Base-by-base conservation (phyloP, 2,888 invertebrate species). In the Mimachlamys varia region DNA sequence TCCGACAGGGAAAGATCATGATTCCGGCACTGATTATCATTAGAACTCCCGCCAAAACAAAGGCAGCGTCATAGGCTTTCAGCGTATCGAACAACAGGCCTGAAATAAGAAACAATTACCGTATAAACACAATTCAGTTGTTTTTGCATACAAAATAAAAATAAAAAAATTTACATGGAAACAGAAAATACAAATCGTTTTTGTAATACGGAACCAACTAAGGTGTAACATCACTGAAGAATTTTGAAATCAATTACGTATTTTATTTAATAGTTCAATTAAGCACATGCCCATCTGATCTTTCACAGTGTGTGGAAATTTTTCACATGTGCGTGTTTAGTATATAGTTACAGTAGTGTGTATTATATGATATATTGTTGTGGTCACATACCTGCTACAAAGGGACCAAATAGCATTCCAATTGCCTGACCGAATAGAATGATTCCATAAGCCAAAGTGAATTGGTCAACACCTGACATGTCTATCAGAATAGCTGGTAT, bases 401-500 rank as follows among this genome's bases (percentile, higher is more conserved):
- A 89, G 27, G 90, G 90, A 22, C 92, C 92, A 0, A 88, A 38
- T 22, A 90, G n/a, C 27, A 89, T 89, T 10, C 92, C 92, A 37
- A 89, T 7, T 17, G 92, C 44, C 22, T 89, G 38, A 13, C 53
- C 87, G 19, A 88, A 62, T 33, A 92, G 88, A 13, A 90, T 62
- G 50, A 92, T 87, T 22, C 90, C 90, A 62, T 92, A 92, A 0
- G 90, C 87, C 27, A 92, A 44, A 13, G 89, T 87, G 53, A 92
- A 89, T 44, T 89, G 44, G 55, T 90, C 89, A 38, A 90, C 55
- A 0, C 92, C 92, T 27, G 89, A 58, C 55, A 92, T 62, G 5
- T 90, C 90, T 38, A 92, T 92, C 87, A 92, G 55, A 22, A 92
- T 87, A 10, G 92, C 89, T 5, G 92, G 92, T 49, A 92, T 90